These are phyloP conservation scores for Climacteris rufus DNA, from an alignment of 2,113 vertebrate genomes.

Conservation along the genomic window DNA sequence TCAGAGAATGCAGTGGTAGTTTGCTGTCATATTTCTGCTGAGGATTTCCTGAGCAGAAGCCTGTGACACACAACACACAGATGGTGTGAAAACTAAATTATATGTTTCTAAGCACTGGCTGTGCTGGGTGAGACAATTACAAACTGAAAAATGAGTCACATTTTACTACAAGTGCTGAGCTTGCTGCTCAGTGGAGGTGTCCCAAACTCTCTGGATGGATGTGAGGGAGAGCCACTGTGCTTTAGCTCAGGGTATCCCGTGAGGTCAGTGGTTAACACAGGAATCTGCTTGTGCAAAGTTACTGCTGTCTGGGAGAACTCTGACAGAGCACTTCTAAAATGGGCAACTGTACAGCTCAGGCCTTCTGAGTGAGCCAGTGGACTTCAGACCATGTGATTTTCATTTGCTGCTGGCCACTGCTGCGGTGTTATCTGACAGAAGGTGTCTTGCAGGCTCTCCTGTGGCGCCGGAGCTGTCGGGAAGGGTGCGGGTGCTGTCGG, in stretches of 20 bases:
- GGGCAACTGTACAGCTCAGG: background rate
- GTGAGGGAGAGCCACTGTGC: background rate
- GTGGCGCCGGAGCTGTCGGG: conserved; percentile 70
- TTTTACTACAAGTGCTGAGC: background rate
- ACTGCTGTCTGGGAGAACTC: background rate
- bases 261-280: background rate
- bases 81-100: background rate
- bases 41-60: background rate
- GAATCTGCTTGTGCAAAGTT: background rate
- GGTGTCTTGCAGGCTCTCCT: conserved; percentile 72
- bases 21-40: background rate
- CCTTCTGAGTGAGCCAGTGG: background rate
- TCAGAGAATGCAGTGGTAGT: background rate
- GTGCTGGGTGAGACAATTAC: background rate
- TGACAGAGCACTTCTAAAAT: background rate
- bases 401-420: background rate
- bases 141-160: background rate
- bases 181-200: background rate
- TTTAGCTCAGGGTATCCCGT: background rate
- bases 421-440: background rate
- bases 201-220: background rate
- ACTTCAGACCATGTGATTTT: accelerated
- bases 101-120: accelerated
- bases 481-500: conserved; percentile 82
- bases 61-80: background rate